phyloP scores from a whole-genome alignment of 2,113 vertebrate genomes.

The Henicopernis longicauda region DNA sequence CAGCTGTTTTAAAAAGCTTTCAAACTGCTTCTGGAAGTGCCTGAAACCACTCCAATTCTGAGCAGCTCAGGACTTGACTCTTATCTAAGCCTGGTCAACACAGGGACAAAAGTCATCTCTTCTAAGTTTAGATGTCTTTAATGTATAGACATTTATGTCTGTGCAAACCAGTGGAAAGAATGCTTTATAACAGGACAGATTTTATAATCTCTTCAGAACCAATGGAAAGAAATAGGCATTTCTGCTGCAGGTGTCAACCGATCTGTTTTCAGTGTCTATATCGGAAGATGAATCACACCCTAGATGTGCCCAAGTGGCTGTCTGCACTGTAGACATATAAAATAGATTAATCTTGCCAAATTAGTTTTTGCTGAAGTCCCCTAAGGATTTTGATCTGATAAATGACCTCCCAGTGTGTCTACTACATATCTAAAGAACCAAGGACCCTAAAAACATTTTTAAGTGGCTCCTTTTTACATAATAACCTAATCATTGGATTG shows the following conservation, averaged over 20 bases:
- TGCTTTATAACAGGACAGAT: neutral
- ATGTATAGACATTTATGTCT: neutral
- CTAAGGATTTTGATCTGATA: constrained; percentile 2
- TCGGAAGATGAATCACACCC: constrained; percentile 16
- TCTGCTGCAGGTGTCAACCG: neutral
- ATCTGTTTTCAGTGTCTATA: constrained; percentile 17
- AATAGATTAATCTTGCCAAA: constrained; percentile 17
- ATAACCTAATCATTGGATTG: neutral
- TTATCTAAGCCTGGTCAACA: neutral
- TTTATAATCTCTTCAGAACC: neutral
- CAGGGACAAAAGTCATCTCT: neutral
- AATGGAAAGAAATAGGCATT: neutral
- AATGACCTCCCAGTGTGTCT: neutral
- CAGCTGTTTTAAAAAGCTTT: neutral
- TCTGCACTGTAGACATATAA: neutral
- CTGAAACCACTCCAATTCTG: neutral
- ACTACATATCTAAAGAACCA: neutral
- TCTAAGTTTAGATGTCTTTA: neutral
- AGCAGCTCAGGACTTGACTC: neutral
- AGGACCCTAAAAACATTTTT: neutral
- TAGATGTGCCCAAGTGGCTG: neutral
- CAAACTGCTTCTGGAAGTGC: neutral
- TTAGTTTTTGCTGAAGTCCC: constrained; percentile 1
- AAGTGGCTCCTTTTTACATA: neutral
- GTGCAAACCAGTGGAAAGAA: neutral